Base-by-base conservation (phyloP, 2,888 invertebrate species). In the Coleophora deauratella region DNA sequence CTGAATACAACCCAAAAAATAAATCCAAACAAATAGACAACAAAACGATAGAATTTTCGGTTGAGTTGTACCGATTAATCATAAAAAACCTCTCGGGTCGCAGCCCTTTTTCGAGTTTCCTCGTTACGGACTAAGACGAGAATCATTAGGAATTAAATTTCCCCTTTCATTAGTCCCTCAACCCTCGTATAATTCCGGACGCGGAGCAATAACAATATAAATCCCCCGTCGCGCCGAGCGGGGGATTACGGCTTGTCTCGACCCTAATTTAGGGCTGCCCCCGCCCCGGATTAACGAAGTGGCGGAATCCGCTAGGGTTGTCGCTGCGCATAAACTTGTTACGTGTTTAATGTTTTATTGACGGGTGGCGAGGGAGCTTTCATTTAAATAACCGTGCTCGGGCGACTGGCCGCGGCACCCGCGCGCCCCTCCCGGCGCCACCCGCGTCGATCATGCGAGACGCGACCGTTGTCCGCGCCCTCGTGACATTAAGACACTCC, bases 61-160 rank as follows among this genome's bases (percentile, higher is more conserved):
- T 65, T 62, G 65, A 63, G 60, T 70, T 63, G 59, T 65, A 75
- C 66, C 74, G 75, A 80, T 80, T 75, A 74, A 73, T 80, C 74
- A 79, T 75, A 80, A 80, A 81, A 81, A 80, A n/a, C 66, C 68
- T 55, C 61, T 66, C 72, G 66, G 74, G 73, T 77, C 74, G 71
- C 71, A 76, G 79, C 76, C 81, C 80, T 80, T 82, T 85, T 82
- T 80, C 77, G 76, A 80, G 80, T 81, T 80, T 79, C 82, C 84
- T 84, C 84, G 84, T 85, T 85, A 85, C 82, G 77, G 79, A 72
- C 84, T 84, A 82, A 84, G 85, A 85, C 82, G 85, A 79, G 82
- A 84, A 85, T 85, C 85, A 85, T 85, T 85, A 85, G 82, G 85
- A 84, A 84, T 85, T 85, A 85, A 85, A 85, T 85, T 84, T 85